Percentiles rank a stretch among this genome's conserved stretches.
These are phyloP conservation scores for Rhodinocichla rosea DNA, from an alignment of 2,113 vertebrate genomes.

Conservation along the genomic window DNA sequence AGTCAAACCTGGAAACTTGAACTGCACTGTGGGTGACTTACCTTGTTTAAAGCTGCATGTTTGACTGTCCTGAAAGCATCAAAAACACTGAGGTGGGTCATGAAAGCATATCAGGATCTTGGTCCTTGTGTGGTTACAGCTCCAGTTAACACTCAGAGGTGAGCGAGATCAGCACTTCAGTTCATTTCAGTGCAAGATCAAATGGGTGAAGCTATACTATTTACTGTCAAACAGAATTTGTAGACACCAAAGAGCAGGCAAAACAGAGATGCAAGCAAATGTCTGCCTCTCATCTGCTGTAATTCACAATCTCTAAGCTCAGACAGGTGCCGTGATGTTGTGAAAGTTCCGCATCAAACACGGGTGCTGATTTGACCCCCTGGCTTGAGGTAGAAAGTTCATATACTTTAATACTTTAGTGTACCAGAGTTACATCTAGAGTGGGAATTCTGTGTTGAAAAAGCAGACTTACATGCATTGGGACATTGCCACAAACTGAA, in stretches of 20 bases:
- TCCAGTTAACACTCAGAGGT: rapidly evolving
- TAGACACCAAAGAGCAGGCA: background rate
- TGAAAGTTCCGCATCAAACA: background rate
- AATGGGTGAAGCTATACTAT: background rate
- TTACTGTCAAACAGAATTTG: background rate
- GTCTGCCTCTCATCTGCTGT: background rate
- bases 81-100: background rate
- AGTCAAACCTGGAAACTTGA: background rate
- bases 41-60: background rate
- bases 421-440: background rate
- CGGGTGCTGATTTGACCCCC: background rate
- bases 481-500: background rate
- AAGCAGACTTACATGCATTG: background rate
- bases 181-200: background rate
- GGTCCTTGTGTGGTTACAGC: background rate
- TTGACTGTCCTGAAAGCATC: background rate
- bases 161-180: background rate
- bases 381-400: background rate
- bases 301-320: background rate
- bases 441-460: background rate
- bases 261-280: background rate
- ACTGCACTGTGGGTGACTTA: background rate
- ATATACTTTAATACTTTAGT: background rate
- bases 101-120: background rate
- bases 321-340: background rate